phyloP scores from a whole-genome alignment of 2,113 vertebrate species.

The Onychostoma macrolepis region DNA sequence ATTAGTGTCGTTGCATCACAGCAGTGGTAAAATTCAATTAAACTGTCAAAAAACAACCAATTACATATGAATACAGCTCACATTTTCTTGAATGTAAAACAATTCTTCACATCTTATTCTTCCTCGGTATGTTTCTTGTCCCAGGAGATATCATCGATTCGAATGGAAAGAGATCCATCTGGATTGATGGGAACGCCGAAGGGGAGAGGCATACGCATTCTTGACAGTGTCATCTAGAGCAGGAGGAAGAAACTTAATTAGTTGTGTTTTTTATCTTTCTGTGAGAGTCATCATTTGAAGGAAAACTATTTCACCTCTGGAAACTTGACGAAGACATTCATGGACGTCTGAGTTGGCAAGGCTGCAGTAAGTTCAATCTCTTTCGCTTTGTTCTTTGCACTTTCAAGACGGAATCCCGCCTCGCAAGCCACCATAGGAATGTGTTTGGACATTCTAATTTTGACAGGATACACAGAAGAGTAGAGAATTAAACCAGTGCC shows the following conservation, averaged over 20 bases:
- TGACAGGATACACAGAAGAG: conserved; percentile 2
- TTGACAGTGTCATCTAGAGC: conserved; percentile 72
- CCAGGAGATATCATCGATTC: not conserved
- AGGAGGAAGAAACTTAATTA: conserved; percentile 2
- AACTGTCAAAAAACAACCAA: not conserved
- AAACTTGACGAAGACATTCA: conserved; percentile 56
- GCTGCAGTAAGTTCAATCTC: conserved; percentile 75
- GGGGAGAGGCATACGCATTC: conserved; percentile 71
- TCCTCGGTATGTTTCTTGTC: not conserved
- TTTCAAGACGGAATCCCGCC: conserved; percentile 64
- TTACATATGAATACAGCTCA: not conserved
- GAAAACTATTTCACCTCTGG: conserved; percentile 29
- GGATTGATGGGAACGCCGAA: conserved; percentile 70
- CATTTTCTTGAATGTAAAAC: not conserved
- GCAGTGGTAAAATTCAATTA: not conserved
- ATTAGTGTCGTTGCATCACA: not conserved
- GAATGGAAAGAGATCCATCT: conserved; percentile 44
- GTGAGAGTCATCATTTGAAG: not conserved
- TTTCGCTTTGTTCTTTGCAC: conserved; percentile 67
- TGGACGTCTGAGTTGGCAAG: conserved; percentile 70
- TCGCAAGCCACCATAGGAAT: conserved; percentile 58
- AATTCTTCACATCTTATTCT: not conserved
- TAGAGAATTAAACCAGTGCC: not conserved
- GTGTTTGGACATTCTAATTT: conserved; percentile 69
- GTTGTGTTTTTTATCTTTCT: not conserved